A percentile compares a stretch with the other conserved stretches of the same genome.
These are phyloP conservation scores for Cheilosia impressa DNA, from an alignment of 2,888 invertebrate species.

Conservation along the genomic window DNA sequence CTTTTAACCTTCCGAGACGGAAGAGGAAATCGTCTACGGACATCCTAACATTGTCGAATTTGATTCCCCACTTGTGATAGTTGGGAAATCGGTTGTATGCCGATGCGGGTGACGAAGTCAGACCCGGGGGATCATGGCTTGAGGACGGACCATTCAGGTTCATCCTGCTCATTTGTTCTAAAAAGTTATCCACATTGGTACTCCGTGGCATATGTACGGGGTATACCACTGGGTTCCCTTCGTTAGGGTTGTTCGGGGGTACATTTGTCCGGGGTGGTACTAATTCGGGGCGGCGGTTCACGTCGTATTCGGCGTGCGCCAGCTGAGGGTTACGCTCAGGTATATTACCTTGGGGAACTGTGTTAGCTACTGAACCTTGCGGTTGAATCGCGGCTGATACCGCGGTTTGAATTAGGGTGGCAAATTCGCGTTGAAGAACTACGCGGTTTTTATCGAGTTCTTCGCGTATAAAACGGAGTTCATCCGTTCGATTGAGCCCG, in stretches of 20 bases:
- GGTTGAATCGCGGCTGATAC: too few species aligned
- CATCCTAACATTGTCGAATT: neutral
- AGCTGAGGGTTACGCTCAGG: neutral
- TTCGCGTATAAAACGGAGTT: neutral
- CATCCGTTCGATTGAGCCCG: neutral
- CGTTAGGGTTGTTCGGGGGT: neutral
- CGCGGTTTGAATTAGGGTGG: neutral
- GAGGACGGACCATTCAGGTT: neutral
- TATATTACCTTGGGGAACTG: too few species aligned
- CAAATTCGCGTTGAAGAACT: neutral
- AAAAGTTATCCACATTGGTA: neutral
- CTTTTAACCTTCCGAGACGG: neutral
- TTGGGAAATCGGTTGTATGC: neutral
- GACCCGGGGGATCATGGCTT: neutral
- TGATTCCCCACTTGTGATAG: conserved; percentile 5
- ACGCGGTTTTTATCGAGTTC: neutral
- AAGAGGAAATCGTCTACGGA: neutral
- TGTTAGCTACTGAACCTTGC: too few species aligned
- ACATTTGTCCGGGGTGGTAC: neutral
- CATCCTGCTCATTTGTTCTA: neutral
- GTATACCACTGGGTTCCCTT: neutral
- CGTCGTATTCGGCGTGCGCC: neutral
- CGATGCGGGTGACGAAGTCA: neutral
- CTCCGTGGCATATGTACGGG: neutral
- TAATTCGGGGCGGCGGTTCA: neutral